Conservation (phyloP, 2,113 vertebrate species). For the Neolamprologus variostigma region DNA sequence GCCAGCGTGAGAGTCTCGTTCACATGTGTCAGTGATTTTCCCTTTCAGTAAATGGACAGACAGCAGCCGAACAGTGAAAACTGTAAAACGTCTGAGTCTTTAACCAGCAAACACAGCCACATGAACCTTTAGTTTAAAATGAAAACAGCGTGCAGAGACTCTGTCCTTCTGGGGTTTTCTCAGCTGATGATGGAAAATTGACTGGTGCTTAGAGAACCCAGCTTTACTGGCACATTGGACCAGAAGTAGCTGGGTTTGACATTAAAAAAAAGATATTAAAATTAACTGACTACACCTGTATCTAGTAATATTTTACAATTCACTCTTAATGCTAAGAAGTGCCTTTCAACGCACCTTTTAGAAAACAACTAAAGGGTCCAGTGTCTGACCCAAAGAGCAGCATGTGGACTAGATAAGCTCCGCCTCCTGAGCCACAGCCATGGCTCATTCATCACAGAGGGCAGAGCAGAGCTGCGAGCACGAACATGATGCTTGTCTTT, state of each 20-base stretch:
- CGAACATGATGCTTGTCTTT: neutral
- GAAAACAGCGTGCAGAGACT: rapidly evolving
- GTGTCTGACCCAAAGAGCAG: rapidly evolving
- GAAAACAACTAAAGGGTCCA: neutral
- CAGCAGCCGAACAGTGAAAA: neutral
- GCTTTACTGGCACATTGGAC: neutral
- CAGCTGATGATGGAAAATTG: neutral
- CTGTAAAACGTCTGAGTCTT: neutral
- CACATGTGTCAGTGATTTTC: neutral
- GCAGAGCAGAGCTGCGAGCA: neutral
- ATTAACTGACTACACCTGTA: neutral
- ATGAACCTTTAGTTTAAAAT: neutral
- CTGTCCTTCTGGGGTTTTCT: neutral
- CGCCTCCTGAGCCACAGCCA: neutral
- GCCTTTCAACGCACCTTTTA: neutral
- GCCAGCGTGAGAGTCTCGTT: neutral
- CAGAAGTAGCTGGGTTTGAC: neutral
- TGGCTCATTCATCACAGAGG: rapidly evolving
- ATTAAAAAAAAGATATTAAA: neutral
- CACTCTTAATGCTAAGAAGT: neutral
- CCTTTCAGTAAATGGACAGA: neutral
- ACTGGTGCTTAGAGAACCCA: neutral
- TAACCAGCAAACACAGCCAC: neutral
- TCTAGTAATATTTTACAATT: rapidly evolving
- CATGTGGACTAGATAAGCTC: neutral